Evolutionary conservation across 2,888 invertebrate genomes (phyloP).

Genomic region (Macropis europaea): DNA sequence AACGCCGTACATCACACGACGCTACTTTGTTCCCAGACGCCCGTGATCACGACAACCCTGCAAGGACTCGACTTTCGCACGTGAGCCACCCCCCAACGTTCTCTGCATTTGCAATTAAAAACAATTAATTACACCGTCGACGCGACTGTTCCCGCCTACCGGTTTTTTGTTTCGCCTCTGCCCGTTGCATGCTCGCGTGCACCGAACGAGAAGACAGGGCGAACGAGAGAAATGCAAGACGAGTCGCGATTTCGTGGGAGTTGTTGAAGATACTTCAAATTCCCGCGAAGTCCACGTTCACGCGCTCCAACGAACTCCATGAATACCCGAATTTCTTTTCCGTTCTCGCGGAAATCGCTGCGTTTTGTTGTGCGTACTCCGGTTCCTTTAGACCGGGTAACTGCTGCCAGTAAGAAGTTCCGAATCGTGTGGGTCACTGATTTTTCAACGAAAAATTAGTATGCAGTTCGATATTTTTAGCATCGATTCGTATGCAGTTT

Average conservation of each 20-base stretch:
- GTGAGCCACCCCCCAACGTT: slow-evolving; percentile 1
- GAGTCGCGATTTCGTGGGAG: slow-evolving; percentile 7
- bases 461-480: too few species aligned
- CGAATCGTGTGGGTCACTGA: too few species aligned
- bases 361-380: slow-evolving; percentile 15
- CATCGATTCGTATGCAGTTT: too few species aligned
- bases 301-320: slow-evolving; percentile 47
- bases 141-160: slow-evolving; percentile 3
- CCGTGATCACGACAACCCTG: neutral
- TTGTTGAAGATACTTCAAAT: slow-evolving; percentile 43
- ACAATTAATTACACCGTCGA: slow-evolving; percentile 55
- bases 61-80: slow-evolving; percentile 30
- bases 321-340: slow-evolving; percentile 44
- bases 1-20: neutral
- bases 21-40: neutral
- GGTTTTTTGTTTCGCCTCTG: slow-evolving; percentile 22
- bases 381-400: slow-evolving; percentile 10
- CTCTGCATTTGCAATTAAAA: slow-evolving; percentile 55
- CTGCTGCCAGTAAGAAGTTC: too few species aligned
- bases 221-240: neutral
- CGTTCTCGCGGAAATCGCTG: slow-evolving; percentile 4
- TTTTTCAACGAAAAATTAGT: too few species aligned
- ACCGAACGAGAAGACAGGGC: neutral
- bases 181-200: neutral
- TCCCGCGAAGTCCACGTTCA: slow-evolving; percentile 47